Percentiles rank a stretch among this genome's conserved stretches.
Evolutionary conservation across 2,797 vertebrate species (phyloP).

Genomic region (Rhyacichthys aspro): DNA sequence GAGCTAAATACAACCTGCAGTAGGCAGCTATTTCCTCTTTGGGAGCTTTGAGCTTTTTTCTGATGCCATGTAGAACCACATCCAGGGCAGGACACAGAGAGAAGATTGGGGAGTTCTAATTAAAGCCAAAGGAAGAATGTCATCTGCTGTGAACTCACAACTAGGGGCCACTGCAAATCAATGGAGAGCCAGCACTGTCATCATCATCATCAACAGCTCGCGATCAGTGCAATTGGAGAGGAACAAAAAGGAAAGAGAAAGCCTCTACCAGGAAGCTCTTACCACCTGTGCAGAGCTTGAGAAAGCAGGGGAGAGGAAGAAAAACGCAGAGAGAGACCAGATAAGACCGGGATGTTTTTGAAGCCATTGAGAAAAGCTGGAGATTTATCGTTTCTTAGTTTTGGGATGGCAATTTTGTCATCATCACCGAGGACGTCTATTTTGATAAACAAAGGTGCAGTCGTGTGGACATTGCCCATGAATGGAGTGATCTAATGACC

Average conservation of each 20-base stretch:
- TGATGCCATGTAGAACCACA: conserved; percentile 66
- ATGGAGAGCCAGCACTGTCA: conserved; percentile 77
- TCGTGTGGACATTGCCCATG: conserved; percentile 46
- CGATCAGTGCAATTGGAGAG: conserved; percentile 78
- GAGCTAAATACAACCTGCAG: conserved; percentile 36
- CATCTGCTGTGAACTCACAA: conserved; percentile 77
- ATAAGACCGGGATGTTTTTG: conserved; percentile 47
- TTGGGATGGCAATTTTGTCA: conserved; percentile 62
- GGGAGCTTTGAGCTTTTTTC: conserved; percentile 64
- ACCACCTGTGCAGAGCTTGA: conserved; percentile 75
- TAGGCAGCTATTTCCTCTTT: conserved; percentile 53
- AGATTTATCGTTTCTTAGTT: conserved; percentile 59
- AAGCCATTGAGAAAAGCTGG: conserved; percentile 40
- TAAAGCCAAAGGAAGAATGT: conserved; percentile 78
- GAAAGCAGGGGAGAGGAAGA: conserved; percentile 50
- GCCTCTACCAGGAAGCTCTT: conserved; percentile 71
- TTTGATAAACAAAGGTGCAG: conserved; percentile 66
- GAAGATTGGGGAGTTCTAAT: conserved; percentile 77
- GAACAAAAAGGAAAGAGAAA: conserved; percentile 81
- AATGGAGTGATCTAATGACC: conserved; percentile 62
- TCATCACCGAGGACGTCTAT: conserved; percentile 66
- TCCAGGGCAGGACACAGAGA: conserved; percentile 61
- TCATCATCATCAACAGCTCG: conserved; percentile 73
- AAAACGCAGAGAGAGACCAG: conserved; percentile 43
- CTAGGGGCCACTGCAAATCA: conserved; percentile 80